Evolutionary conservation across 2,113 vertebrate species (phyloP), one percentile per base, ranked within the genome.

Genomic region (Syngnathus scovelli): DNA sequence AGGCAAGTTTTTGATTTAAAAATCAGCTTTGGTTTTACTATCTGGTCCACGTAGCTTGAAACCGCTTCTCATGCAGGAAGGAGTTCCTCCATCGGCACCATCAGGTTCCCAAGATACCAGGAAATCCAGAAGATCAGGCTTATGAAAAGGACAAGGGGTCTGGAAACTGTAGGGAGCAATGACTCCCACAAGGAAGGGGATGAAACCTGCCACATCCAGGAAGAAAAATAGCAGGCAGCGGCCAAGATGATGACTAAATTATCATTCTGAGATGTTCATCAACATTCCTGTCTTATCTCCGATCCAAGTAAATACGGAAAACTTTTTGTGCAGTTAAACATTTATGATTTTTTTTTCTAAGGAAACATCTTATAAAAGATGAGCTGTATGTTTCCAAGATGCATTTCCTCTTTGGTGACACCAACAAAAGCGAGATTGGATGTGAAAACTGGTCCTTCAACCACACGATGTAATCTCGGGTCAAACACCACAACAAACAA

Each of bases 71-170:
- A 86, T 23, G 16, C 46, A 37, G 72, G 75, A 1, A 75, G n/a
- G 0, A 90, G 41, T 19, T 92, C 83, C 4, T 84, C 67, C 2
- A 65, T 58, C 0, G 89, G 66, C 2, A 91, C 49, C 33, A 92
- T 83, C 0, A 96, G 77, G 82, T 95, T 96, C 74, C 92, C 75
- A 5, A 89, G 72, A 76, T 95, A 96, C 95, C 95, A 96, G 63
- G 88, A 71, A 18, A 90, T 65, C 94, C 95, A 98, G 74, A 94
- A 91, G 6, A 93, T 9, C 2, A 97, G 84, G 73, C 94, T 96
- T 67, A 92, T 39, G 60, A 91, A 92, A 0, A 96, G 76, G 27
- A 93, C 23, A 94, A n/a, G 64, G 0, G 94, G 70, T 0, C 94
- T 94, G 0, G 67, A 70, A 94, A 16, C 73, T 72, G 6, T 94